These are phyloP conservation scores for Bombus huntii DNA, from an alignment of 1,140 invertebrate species.

Conservation along the genomic window DNA sequence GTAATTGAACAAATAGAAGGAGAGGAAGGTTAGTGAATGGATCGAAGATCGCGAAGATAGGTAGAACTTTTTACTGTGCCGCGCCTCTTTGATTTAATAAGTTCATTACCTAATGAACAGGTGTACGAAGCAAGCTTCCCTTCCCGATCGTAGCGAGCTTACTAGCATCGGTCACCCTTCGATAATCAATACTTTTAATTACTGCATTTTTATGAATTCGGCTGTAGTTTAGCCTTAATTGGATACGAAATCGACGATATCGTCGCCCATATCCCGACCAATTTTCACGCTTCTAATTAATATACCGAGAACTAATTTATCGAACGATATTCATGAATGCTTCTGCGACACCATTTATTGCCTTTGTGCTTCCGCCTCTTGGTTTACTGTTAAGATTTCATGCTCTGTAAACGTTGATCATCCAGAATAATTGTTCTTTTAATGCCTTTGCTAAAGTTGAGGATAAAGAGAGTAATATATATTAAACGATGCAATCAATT, in stretches of 20 bases:
- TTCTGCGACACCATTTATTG: constrained; percentile 16
- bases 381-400: background rate
- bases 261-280: constrained; percentile 27
- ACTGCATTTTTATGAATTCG: constrained; percentile 75
- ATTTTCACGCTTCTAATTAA: constrained; percentile 52
- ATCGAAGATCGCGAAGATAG: constrained; percentile 52
- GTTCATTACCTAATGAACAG: constrained; percentile 81
- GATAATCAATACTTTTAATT: constrained; percentile 82
- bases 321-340: constrained; percentile 26
- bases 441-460: background rate
- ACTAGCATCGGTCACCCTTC: constrained; percentile 54
- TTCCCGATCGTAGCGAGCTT: constrained; percentile 1
- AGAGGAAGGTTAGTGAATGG: constrained; percentile 38
- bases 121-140: constrained; percentile 67
- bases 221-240: constrained; percentile 72
- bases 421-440: background rate
- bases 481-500: background rate
- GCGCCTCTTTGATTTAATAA: constrained; percentile 78
- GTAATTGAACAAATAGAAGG: constrained; percentile 71
- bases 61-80: constrained; percentile 61
- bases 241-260: constrained; percentile 64
- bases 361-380: background rate
- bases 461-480: background rate
- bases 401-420: background rate
- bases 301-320: constrained; percentile 45